These are phyloP conservation scores for Anhinga anhinga DNA, from an alignment of 2,113 vertebrate genomes.

Conservation along the genomic window DNA sequence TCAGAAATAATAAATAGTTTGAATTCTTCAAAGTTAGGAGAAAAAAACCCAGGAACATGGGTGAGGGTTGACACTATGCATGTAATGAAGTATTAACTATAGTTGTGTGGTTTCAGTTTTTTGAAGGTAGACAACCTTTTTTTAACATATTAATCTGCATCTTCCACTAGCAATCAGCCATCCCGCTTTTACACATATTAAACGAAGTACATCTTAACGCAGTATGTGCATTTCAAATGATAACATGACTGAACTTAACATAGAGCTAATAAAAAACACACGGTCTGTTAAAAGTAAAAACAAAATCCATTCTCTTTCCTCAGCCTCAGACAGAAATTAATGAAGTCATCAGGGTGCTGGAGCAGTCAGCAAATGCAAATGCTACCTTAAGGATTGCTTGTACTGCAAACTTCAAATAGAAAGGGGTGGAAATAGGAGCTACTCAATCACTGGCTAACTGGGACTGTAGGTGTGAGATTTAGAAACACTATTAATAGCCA, in stretches of 20 bases:
- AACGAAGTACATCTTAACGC: neutral
- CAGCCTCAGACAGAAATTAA: slow-evolving; percentile 2
- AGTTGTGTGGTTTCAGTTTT: neutral
- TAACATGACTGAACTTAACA: neutral
- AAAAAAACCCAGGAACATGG: neutral
- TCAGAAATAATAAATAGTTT: neutral
- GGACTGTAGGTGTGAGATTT: neutral
- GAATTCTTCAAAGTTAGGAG: neutral
- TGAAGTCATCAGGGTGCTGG: neutral
- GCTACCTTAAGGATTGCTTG: neutral
- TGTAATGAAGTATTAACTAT: neutral
- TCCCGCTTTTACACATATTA: neutral
- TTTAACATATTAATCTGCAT: neutral
- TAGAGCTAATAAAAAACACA: neutral
- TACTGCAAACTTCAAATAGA: neutral
- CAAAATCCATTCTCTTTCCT: neutral
- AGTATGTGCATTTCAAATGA: neutral
- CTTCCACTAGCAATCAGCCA: neutral
- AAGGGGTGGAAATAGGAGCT: neutral
- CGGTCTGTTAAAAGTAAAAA: neutral
- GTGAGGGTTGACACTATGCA: neutral
- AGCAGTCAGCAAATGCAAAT: slow-evolving; percentile 12
- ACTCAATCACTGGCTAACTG: neutral
- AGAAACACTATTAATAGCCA: neutral
- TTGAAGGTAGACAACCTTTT: neutral